Evolutionary conservation across 2,113 vertebrate genomes (phyloP).

Genomic region (Vicugna pacos): DNA sequence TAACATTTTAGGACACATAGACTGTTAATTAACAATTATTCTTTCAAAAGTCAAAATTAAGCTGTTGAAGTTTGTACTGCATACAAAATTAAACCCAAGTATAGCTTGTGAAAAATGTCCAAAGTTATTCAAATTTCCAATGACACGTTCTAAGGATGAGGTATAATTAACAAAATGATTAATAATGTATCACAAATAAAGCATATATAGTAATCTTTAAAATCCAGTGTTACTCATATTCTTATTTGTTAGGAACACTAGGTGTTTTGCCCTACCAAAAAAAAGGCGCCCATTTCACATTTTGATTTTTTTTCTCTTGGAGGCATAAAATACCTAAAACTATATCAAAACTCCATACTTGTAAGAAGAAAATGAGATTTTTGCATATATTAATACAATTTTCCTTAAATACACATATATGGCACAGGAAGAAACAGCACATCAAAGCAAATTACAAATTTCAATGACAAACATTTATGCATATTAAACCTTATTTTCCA

Average conservation of each 20-base stretch:
- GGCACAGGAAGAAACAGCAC: constrained; percentile 9
- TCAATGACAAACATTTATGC: constrained; percentile 4
- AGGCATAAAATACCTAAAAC: constrained; percentile 9
- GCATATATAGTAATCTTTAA: constrained; percentile 19
- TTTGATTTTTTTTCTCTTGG: constrained; percentile 8
- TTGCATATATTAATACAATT: constrained; percentile 67
- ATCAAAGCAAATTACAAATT: constrained; percentile 57
- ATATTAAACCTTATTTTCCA: constrained; percentile 61
- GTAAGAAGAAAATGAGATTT: constrained; percentile 60
- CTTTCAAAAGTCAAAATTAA: constrained; percentile 42
- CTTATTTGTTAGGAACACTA: background rate
- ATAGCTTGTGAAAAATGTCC: constrained; percentile 29
- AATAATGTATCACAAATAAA: constrained; percentile 55
- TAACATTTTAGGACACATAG: constrained; percentile 43
- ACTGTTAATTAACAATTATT: constrained; percentile 44
- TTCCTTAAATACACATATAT: constrained; percentile 45
- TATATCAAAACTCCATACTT: constrained; percentile 11
- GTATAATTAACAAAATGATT: constrained; percentile 46
- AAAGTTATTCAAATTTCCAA: constrained; percentile 46
- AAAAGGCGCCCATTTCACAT: background rate
- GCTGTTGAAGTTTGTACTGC: background rate
- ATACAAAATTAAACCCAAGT: constrained; percentile 33
- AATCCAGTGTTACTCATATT: background rate
- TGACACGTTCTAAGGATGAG: background rate
- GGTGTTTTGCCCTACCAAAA: background rate